Base-by-base conservation (phyloP, 2,888 invertebrate genomes). In the Agrotis puta region DNA sequence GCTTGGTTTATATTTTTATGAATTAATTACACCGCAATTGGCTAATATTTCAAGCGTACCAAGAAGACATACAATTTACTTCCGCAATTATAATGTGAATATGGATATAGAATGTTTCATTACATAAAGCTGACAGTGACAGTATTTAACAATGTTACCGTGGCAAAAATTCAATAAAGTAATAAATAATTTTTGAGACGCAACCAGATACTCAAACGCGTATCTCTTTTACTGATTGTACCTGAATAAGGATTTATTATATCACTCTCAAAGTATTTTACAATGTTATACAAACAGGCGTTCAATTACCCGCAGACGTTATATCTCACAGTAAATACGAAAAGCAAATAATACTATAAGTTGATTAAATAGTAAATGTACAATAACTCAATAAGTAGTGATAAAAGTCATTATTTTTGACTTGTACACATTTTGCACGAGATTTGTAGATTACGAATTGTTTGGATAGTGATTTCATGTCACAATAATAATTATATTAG, bases 281-380 rank as follows among this genome's bases (percentile, higher is more conserved):
- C 67, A 77, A 77, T 65, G 67, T 72, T 72, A 72, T 1, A 54
- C 65, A 61, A 6, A 76, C 71, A 62, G 24, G 48, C 77, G 81
- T 79, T 81, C 79, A 79, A 77, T 79, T 81, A 81, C 79, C 79
- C 54, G 64, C 64, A 77, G 61, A 59, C 33, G 48, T 56, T 59
- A 33, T 75, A 81, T 81, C 65, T 68, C 33, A 56, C 0, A 6
- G 64, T 53, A 72, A 77, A 79, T 63, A 77, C 39, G 5, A 27
- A 58, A 9, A 33, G 56, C 43, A 81, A 81, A 81, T 68, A 81
- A 18, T 45, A 62, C 33, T 43, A 13, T 58, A 65, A 53, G 72
- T 59, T 56, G 24, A 65, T 45, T 54, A 72, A 75, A 74, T 70
- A 82, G 22, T 70, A 48, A 68, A 74, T 18, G 56, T 53, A 72